These are phyloP conservation scores for Cheilosia impressa DNA, from an alignment of 2,888 invertebrate species.

Conservation along the genomic window DNA sequence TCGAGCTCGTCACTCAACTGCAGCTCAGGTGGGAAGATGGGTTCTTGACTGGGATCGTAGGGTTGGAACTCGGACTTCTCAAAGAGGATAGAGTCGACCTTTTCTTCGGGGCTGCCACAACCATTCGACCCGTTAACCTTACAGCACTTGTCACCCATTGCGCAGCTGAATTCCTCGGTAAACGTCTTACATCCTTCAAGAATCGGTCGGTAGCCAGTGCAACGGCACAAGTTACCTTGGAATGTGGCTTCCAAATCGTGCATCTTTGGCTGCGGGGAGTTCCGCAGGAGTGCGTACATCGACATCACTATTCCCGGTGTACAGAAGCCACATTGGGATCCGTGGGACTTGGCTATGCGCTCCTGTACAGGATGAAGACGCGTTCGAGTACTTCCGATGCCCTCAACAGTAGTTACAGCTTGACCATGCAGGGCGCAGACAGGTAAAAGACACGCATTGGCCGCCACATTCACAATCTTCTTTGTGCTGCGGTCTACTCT, in stretches of 20 bases:
- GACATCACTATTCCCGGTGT: conserved; percentile 99
- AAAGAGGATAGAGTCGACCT: conserved; percentile 84
- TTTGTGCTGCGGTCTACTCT: conserved; percentile 86
- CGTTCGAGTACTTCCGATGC: conserved; percentile 92
- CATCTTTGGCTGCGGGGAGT: conserved; percentile 88
- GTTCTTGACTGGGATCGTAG: conserved; percentile 92
- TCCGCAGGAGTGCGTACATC: conserved; percentile 94
- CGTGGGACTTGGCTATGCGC: conserved; percentile 94
- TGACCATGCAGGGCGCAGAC: conserved; percentile 93
- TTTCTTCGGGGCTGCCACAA: conserved; percentile 41
- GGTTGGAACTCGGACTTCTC: conserved; percentile 87
- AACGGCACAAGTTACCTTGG: conserved; percentile 94
- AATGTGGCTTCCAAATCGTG: conserved; percentile 91
- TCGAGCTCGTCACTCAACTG: conserved; percentile 86
- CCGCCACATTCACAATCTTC: conserved; percentile 88
- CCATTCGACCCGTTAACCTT: conserved; percentile 79
- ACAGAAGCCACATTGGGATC: conserved; percentile 97
- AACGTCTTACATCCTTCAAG: conserved; percentile 95
- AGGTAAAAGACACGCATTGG: conserved; percentile 95
- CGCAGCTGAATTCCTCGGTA: conserved; percentile 88
- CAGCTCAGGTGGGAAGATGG: conserved; percentile 96
- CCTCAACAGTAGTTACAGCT: conserved; percentile 96
- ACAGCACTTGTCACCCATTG: conserved; percentile 89
- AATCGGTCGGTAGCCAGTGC: conserved; percentile 97
- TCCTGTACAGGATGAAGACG: conserved; percentile 94